Percentiles rank a stretch among this genome's conserved stretches.
Conservation (phyloP, 2,797 vertebrate genomes). For the Spatula versicolor region DNA sequence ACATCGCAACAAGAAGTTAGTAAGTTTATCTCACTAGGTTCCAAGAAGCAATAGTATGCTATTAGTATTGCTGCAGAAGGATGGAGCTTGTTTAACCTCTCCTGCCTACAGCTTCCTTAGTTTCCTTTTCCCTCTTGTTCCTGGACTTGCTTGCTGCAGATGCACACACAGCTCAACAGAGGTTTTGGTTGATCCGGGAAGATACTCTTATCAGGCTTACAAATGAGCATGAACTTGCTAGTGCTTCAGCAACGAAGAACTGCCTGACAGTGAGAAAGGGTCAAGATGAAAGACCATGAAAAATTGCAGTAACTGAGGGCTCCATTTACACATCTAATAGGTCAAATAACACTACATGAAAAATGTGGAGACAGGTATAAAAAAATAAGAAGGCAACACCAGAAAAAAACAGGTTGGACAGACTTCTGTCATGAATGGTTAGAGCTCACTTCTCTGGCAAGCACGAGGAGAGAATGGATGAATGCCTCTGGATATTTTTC, state of each 20-base stretch:
- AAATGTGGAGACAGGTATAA: not conserved
- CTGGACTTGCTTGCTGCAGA: not conserved
- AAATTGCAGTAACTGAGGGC: not conserved
- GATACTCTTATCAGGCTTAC: not conserved
- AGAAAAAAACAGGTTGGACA: not conserved
- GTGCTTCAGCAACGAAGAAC: not conserved
- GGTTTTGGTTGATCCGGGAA: not conserved
- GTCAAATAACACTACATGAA: not conserved
- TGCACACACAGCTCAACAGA: not conserved
- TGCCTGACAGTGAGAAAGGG: not conserved
- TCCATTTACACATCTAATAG: not conserved
- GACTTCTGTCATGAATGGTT: not conserved
- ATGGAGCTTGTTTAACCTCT: not conserved
- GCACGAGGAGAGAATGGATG: not conserved
- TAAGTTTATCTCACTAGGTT: not conserved
- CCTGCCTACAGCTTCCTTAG: not conserved
- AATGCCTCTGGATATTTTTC: not conserved
- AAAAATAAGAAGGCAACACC: not conserved
- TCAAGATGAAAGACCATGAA: not conserved
- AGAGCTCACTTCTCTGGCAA: not conserved
- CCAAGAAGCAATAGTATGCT: not conserved
- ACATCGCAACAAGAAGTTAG: not conserved
- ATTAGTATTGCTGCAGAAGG: not conserved
- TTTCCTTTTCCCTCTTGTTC: not conserved
- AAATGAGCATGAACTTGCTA: not conserved